phyloP scores from a whole-genome alignment of 2,113 vertebrate genomes.

The Falco punctatus region DNA sequence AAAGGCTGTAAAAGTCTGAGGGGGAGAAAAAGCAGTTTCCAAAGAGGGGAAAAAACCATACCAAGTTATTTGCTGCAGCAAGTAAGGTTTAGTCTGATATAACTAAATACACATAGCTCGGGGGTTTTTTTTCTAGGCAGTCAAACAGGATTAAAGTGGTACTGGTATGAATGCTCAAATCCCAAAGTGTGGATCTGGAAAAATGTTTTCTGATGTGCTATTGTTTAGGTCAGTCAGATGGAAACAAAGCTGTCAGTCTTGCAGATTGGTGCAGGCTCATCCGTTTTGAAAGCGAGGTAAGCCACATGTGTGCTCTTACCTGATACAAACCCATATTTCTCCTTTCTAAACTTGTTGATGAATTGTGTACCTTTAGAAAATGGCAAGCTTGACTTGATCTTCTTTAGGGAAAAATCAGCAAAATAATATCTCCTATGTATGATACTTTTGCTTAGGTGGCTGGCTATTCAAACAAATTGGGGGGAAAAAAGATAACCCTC shows the following conservation, averaged over 20 bases:
- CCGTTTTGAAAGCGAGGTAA: not conserved
- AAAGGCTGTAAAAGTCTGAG: not conserved
- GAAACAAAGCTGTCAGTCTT: not conserved
- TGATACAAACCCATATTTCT: not conserved
- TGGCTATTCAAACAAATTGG: not conserved
- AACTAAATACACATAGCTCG: not conserved
- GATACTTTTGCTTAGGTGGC: not conserved
- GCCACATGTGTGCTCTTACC: not conserved
- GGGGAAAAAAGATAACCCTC: too few relatives aligned
- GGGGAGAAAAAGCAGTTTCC: not conserved
- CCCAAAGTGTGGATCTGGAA: not conserved
- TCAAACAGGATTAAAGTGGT: not conserved
- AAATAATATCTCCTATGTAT: not conserved
- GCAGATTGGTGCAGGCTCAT: not conserved
- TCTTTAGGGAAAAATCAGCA: not conserved
- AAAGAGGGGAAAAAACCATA: not conserved
- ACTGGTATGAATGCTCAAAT: not conserved
- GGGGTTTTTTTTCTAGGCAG: too few relatives aligned
- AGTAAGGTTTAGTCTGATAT: not conserved
- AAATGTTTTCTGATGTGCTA: not conserved
- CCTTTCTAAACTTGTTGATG: not conserved
- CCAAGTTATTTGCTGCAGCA: not conserved
- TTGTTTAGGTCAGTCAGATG: not conserved
- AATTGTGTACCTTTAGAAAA: not conserved
- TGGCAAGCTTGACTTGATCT: not conserved